Conservation (phyloP, 2,113 vertebrate genomes). For the Aldabrachelys gigantea region DNA sequence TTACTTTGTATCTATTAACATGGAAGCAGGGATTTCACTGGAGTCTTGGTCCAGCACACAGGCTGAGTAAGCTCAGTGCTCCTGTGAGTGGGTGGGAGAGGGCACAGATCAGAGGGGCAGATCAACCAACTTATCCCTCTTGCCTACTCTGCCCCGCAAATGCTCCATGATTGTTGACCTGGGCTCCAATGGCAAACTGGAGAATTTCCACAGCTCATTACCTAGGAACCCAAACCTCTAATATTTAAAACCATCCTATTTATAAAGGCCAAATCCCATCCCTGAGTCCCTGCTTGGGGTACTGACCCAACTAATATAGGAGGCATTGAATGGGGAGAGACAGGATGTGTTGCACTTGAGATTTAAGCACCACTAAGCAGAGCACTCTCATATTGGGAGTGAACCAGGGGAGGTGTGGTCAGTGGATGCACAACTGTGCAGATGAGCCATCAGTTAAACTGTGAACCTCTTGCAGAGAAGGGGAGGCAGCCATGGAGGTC, state of each 20-base stretch:
- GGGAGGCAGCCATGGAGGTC: neutral
- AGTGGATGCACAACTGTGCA: neutral
- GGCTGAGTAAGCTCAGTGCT: neutral
- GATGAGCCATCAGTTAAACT: neutral
- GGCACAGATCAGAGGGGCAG: neutral
- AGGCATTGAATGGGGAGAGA: neutral
- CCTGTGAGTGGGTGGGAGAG: neutral
- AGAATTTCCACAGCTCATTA: neutral
- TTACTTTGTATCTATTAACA: neutral
- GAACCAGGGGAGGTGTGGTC: neutral
- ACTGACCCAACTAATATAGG: neutral
- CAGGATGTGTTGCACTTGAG: neutral
- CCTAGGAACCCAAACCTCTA: neutral
- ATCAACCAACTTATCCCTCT: neutral
- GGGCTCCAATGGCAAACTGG: neutral
- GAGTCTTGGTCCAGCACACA: neutral
- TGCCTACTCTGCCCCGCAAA: neutral
- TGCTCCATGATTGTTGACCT: neutral
- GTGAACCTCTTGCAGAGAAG: neutral
- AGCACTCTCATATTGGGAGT: neutral
- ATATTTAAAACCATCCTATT: neutral
- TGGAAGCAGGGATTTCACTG: neutral
- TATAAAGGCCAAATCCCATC: neutral
- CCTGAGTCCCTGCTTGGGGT: neutral
- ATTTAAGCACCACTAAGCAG: neutral